Evolutionary conservation across 2,113 vertebrate species (phyloP).

Genomic region (Cyanistes caeruleus): DNA sequence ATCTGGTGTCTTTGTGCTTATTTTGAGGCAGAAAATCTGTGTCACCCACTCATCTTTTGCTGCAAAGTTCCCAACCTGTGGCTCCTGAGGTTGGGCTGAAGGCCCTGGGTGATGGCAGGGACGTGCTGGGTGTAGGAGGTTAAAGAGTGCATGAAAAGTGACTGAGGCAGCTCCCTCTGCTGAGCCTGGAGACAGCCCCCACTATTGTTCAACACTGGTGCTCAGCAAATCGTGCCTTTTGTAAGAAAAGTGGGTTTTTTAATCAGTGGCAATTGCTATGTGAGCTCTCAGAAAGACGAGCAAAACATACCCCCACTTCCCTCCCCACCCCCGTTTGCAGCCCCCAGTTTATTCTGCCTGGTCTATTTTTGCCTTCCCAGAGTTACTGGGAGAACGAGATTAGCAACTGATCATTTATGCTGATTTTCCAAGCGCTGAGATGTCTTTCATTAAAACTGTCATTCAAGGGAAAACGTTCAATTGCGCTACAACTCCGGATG

Average conservation of each 20-base stretch:
- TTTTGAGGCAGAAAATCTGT: neutral
- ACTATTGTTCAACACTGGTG: neutral
- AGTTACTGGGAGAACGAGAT: slow-evolving; percentile 59
- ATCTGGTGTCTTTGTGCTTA: fast-evolving
- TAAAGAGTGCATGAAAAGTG: neutral
- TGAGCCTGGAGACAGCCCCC: neutral
- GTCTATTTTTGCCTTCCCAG: slow-evolving; percentile 54
- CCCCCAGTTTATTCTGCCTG: slow-evolving; percentile 62
- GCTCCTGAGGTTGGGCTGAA: neutral
- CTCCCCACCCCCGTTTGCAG: slow-evolving; percentile 38
- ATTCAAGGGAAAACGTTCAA: neutral
- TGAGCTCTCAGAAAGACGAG: slow-evolving; percentile 44
- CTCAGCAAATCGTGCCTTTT: slow-evolving; percentile 25
- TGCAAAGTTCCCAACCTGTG: neutral
- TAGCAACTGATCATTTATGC: slow-evolving; percentile 71
- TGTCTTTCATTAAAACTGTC: slow-evolving; percentile 64
- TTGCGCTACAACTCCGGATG: neutral
- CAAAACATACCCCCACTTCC: slow-evolving; percentile 42
- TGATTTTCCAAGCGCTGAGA: slow-evolving; percentile 40
- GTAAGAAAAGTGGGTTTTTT: neutral
- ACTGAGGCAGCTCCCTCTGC: neutral
- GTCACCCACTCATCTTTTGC: neutral
- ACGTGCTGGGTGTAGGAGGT: neutral
- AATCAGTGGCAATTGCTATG: slow-evolving; percentile 24
- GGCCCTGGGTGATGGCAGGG: neutral